Percentiles rank a stretch among this genome's conserved stretches.
These are phyloP conservation scores for Chrysocyon brachyurus DNA, from an alignment of 2,797 vertebrate species.

Conservation along the genomic window DNA sequence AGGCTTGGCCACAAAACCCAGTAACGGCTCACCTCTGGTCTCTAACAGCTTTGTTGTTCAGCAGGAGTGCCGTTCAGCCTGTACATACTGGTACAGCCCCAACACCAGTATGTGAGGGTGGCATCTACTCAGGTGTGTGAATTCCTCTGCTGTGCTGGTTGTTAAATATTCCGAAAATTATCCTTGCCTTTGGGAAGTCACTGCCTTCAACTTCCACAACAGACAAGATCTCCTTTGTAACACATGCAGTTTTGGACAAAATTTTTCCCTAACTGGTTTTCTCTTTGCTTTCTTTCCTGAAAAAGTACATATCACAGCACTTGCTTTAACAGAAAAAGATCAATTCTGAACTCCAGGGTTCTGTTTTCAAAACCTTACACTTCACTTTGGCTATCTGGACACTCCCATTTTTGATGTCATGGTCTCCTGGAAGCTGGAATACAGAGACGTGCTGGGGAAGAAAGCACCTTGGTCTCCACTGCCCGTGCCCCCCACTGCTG, in stretches of 20 bases:
- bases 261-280: not conserved
- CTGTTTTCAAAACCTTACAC: not conserved
- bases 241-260: not conserved
- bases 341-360: not conserved
- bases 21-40: fast-evolving
- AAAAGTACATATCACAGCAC: not conserved
- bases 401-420: not conserved
- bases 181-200: not conserved
- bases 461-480: not conserved
- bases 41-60: not conserved
- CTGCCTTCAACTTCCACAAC: not conserved
- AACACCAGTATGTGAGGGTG: not conserved
- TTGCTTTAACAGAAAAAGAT: conserved; percentile 20
- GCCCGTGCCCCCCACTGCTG: not conserved
- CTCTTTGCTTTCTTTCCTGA: not conserved
- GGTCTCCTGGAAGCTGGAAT: not conserved
- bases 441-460: no score
- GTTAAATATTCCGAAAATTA: not conserved
- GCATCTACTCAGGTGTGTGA: not conserved
- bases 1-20: not conserved
- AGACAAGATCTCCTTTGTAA: conserved; percentile 12
- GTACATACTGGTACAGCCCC: not conserved
- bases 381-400: not conserved
- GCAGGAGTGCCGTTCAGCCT: no score
- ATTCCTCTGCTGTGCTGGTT: not conserved